Evolutionary conservation across 2,888 invertebrate genomes (phyloP).

Genomic region (Drosophila histrio): DNA sequence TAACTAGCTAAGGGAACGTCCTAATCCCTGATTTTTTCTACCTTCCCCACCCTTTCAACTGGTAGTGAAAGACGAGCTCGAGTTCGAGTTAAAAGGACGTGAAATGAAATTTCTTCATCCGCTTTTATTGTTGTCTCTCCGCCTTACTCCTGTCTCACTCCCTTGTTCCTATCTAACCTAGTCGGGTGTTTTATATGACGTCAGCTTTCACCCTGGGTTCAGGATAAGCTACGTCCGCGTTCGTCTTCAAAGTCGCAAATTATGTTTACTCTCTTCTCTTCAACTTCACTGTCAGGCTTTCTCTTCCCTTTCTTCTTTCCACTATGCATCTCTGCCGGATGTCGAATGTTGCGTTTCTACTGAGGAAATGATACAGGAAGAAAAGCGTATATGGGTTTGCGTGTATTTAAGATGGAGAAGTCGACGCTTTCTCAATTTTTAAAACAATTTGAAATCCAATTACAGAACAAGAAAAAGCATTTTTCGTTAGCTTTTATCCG

Average conservation of each 20-base stretch:
- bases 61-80: slow-evolving; percentile 56
- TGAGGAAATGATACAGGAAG: not conserved
- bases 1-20: slow-evolving; percentile 39
- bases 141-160: not conserved
- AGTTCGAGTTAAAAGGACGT: slow-evolving; percentile 72
- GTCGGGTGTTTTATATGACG: slow-evolving; percentile 49
- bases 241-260: slow-evolving; percentile 44
- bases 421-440: slow-evolving; percentile 44
- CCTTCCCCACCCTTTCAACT: not conserved
- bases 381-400: slow-evolving; percentile 26
- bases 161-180: not conserved
- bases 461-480: slow-evolving; percentile 71
- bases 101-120: slow-evolving; percentile 82
- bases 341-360: slow-evolving; percentile 46
- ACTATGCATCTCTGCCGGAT: slow-evolving; percentile 54
- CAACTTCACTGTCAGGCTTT: slow-evolving; percentile 20
- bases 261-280: slow-evolving; percentile 52
- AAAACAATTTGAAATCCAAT: slow-evolving; percentile 78
- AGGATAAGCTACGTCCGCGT: slow-evolving; percentile 55
- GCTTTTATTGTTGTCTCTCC: slow-evolving; percentile 59
- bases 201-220: slow-evolving; percentile 60
- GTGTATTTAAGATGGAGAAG: not conserved
- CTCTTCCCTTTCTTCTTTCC: not conserved
- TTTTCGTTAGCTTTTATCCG: slow-evolving; percentile 60
- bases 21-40: slow-evolving; percentile 28